These are phyloP conservation scores for Zaprionus nigranus DNA, from an alignment of 1,140 invertebrate species.

Conservation along the genomic window DNA sequence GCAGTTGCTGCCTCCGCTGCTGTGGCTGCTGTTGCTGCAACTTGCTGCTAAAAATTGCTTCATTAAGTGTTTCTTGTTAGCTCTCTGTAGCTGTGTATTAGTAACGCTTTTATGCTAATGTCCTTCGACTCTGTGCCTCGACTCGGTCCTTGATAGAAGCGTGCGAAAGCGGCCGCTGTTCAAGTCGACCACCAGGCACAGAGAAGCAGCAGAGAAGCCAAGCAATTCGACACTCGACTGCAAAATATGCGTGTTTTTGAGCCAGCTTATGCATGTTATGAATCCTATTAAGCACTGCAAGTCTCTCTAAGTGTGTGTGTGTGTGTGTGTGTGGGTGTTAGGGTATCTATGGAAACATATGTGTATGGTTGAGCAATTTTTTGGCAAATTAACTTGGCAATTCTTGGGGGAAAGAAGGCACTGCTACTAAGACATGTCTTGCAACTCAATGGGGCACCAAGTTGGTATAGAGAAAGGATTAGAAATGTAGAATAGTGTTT, in stretches of 20 bases:
- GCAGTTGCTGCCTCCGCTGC: conserved; percentile 35
- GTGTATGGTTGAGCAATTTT: conserved; percentile 35
- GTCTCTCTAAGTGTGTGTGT: not conserved
- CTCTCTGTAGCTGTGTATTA: conserved; percentile 68
- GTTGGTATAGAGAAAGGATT: not conserved
- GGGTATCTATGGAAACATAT: conserved; percentile 14
- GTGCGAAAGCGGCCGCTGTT: conserved; percentile 4
- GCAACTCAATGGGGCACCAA: conserved; percentile 10
- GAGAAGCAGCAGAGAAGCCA: conserved; percentile 10
- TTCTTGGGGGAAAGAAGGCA: conserved; percentile 3
- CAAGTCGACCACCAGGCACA: conserved; percentile 2
- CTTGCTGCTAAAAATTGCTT: conserved; percentile 75
- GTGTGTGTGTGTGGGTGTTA: not conserved
- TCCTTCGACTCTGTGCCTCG: conserved; percentile 62
- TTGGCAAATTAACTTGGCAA: conserved; percentile 49
- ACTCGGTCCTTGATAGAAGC: conserved; percentile 8
- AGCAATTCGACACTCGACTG: conserved; percentile 41
- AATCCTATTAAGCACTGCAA: conserved; percentile 24
- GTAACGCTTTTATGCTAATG: conserved; percentile 81
- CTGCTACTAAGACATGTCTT: conserved; percentile 9
- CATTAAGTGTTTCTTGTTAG: conserved; percentile 81
- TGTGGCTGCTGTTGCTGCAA: conserved; percentile 21
- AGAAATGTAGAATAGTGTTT: not conserved
- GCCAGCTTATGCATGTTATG: conserved; percentile 49
- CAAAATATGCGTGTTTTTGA: conserved; percentile 50